Conservation (phyloP, 2,888 invertebrate species). For the Aricia artaxerxes region DNA sequence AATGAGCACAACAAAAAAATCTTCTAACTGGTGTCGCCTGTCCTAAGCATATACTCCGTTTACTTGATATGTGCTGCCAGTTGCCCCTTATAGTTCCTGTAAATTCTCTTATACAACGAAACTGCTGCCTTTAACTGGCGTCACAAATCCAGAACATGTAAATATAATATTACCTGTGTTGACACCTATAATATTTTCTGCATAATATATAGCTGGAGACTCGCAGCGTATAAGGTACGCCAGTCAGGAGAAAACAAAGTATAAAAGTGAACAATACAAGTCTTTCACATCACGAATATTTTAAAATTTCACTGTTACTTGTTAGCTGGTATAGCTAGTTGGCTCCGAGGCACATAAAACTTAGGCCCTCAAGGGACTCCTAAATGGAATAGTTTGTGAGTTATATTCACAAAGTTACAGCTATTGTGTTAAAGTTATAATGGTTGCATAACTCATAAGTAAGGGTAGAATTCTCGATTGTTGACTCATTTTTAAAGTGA, state of each 20-base stretch:
- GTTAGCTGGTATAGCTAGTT: not conserved
- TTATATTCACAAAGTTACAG: slow-evolving; percentile 21
- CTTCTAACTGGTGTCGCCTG: too few species aligned
- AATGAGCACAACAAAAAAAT: too few species aligned
- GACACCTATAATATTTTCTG: not conserved
- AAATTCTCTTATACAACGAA: too few species aligned
- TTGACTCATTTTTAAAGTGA: too few species aligned
- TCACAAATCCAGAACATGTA: too few species aligned
- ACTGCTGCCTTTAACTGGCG: too few species aligned
- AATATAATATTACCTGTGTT: too few species aligned
- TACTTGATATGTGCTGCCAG: too few species aligned
- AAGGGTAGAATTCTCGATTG: not conserved
- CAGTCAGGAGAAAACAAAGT: not conserved
- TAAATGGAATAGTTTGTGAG: not conserved
- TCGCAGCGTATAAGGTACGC: not conserved
- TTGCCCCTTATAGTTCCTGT: too few species aligned
- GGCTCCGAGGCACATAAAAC: not conserved
- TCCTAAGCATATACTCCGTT: too few species aligned
- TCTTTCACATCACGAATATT: not conserved
- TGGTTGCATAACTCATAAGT: not conserved
- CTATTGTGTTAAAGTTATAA: not conserved
- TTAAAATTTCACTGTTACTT: not conserved
- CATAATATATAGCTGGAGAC: not conserved
- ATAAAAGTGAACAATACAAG: not conserved
- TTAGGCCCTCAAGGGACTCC: not conserved